Evolutionary conservation across 2,888 invertebrate species (phyloP), one percentile per base, ranked within the genome.

Genomic region (Troides helena): DNA sequence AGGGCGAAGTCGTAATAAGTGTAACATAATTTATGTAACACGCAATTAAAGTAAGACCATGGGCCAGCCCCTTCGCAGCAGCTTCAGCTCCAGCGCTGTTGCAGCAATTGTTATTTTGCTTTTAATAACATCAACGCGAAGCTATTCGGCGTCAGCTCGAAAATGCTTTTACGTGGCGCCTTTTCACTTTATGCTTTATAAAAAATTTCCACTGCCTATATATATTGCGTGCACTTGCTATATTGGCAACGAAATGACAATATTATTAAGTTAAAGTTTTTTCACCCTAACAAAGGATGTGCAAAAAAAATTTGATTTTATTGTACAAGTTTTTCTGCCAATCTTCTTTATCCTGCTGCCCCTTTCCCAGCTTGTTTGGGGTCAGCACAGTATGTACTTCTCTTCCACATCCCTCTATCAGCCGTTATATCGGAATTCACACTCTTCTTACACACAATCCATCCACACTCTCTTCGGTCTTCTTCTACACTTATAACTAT

Each of bases 1-100:
- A 30, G 43, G 2, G 60, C n/a, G 87, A 85, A 87, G 85, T 87
- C 87, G 90, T 89, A 91, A 90, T 92, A 91, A 91, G 90, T 91
- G 84, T 84, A 81, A 82, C 74, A 81, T 91, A 91, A 92, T 91
- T 92, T 91, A 92, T 90, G 92, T 88, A 89, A 85, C 86, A 86
- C 84, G 90, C 92, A 90, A 92, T 92, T 92, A 92, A 91, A 88
- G 89, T 90, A 89, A 91, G 90, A 63, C 50, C 50, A 53, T 90
- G 83, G 77, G 78, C 81, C 81, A 78, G 79, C 79, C 67, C 69
- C 60, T 76, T 74, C 74, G 63, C 50, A 18, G 30, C 63, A 53
- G 53, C 53, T 21, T 63, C 60, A 66, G 68, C 30, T 21, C 63
- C 60, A 66, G 68, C 25, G 62, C 66, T 65, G 66, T 69, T 72